Evolutionary conservation across 2,797 vertebrate genomes (phyloP), one percentile per base, ranked within the genome.

Genomic region (Pangasius mekongensis): DNA sequence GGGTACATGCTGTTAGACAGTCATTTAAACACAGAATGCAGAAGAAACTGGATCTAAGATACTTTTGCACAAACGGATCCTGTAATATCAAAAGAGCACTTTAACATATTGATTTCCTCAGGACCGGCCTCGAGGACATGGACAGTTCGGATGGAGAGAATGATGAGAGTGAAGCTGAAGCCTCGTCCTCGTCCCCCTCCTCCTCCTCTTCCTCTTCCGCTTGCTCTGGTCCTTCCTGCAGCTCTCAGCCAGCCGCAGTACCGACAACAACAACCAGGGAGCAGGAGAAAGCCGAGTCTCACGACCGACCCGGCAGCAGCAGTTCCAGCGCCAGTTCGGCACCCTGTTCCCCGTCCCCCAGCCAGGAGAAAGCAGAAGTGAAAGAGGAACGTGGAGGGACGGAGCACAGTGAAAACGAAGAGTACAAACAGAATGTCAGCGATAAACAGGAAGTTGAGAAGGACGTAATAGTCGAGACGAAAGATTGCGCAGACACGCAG

Each of bases 131-230:
- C 86, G 95, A 95, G 83, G 92, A 95, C 5, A 49, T 89, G 20
- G 92, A 91, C 82, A 96, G 94, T 52, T 96, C 97, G 0, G 95
- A 96, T 5, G 95, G 93, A 0, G 96, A 94, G 0, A 95, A 94
- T 0, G 85, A 93, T 52, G 94, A 92, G 5, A 91, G 83, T 13
- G 94, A 95, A 52, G 92, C 30, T 10, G 88, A 90, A 20, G 90
- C 84, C 5, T 90, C 90, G 77, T 92, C 86, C 33, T 87, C 89
- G 5, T 24, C 91, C 22, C 36, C 36, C 22, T 58, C 36, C 36
- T 36, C 36, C 2, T 36, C 73, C 3, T 86, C 85, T 0, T 77
- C 58, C 27, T 83, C 74, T 6, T 88, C 60, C 1, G 52, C n/a
- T 54, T 89, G 86, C 7, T 91, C 87, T 56, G 89, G 83, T 0